These are phyloP conservation scores for Agonopterix alstromeriana DNA, from an alignment of 2,888 invertebrate genomes.

Conservation along the genomic window DNA sequence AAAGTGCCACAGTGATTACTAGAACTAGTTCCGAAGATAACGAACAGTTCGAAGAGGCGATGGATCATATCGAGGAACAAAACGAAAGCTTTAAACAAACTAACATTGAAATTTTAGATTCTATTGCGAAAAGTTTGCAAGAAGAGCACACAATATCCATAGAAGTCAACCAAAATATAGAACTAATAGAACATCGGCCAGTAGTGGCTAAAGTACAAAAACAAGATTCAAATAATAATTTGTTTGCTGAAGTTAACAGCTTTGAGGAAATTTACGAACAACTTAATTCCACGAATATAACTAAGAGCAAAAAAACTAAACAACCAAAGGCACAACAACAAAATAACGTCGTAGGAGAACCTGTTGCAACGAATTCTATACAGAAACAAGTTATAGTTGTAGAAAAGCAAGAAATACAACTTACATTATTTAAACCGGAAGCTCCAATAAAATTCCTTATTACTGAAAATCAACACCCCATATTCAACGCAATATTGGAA, in stretches of 20 bases:
- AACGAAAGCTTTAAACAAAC: slow-evolving; percentile 52
- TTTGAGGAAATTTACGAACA: slow-evolving; percentile 69
- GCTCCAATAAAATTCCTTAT: slow-evolving; percentile 29
- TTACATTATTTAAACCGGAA: slow-evolving; percentile 24
- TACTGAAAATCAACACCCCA: slow-evolving; percentile 27
- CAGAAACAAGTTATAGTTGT: slow-evolving; percentile 5
- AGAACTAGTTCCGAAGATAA: slow-evolving; percentile 59
- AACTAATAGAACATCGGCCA: slow-evolving; percentile 2
- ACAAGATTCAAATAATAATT: slow-evolving; percentile 55
- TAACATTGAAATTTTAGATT: slow-evolving; percentile 63
- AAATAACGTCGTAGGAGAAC: not conserved
- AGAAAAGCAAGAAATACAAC: slow-evolving; percentile 27
- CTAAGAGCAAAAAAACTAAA: slow-evolving; percentile 1
- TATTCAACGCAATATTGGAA: slow-evolving; percentile 35
- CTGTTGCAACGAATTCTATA: not conserved
- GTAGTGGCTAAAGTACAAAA: slow-evolving; percentile 10
- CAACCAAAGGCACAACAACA: not conserved
- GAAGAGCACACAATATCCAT: slow-evolving; percentile 50
- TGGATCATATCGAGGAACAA: slow-evolving; percentile 61
- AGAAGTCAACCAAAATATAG: slow-evolving; percentile 19
- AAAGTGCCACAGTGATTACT: slow-evolving; percentile 10
- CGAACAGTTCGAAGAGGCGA: slow-evolving; percentile 68
- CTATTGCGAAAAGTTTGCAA: slow-evolving; percentile 62
- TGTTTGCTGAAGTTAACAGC: slow-evolving; percentile 46
- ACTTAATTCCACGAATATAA: slow-evolving; percentile 24